Percentiles rank a stretch among this genome's conserved stretches.
These are phyloP conservation scores for Aleiodes leptofemur DNA, from an alignment of 2,888 invertebrate genomes.

Conservation along the genomic window DNA sequence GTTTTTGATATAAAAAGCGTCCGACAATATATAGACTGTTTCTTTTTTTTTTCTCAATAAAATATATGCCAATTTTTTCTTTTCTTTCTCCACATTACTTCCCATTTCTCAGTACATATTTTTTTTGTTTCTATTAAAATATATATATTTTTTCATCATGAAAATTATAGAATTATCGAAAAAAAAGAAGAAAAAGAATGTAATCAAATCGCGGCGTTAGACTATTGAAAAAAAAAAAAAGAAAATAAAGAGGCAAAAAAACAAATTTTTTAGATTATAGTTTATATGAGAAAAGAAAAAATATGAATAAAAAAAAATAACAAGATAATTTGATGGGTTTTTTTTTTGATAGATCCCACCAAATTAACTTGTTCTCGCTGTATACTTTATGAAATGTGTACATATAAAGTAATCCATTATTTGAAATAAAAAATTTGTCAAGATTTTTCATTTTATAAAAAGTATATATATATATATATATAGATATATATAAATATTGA, in stretches of 20 bases:
- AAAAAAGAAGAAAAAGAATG: not conserved
- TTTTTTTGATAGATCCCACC: not conserved
- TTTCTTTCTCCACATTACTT: not conserved
- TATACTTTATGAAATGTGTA: slow-evolving; percentile 21
- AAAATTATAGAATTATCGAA: not conserved
- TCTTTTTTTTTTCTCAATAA: slow-evolving; percentile 19
- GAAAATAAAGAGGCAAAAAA: not conserved
- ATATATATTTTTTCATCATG: slow-evolving; percentile 26
- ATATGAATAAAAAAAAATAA: not conserved
- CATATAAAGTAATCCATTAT: slow-evolving; percentile 19
- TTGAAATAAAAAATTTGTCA: slow-evolving; percentile 30
- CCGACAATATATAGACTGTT: slow-evolving; percentile 32
- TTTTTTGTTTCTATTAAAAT: slow-evolving; percentile 19
- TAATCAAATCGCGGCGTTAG: slow-evolving; percentile 15
- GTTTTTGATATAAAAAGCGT: not conserved
- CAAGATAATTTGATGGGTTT: not conserved
- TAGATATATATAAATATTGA: not conserved
- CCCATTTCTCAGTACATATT: slow-evolving; percentile 6
- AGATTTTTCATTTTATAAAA: slow-evolving; percentile 31
- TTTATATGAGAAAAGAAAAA: not conserved
- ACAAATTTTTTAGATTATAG: not conserved
- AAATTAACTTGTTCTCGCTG: slow-evolving; percentile 24
- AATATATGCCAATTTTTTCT: not conserved
- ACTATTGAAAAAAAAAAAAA: not conserved
- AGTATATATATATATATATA: not conserved